phyloP scores from a whole-genome alignment of 2,797 vertebrate species.

The Pipistrellus pipistrellus region DNA sequence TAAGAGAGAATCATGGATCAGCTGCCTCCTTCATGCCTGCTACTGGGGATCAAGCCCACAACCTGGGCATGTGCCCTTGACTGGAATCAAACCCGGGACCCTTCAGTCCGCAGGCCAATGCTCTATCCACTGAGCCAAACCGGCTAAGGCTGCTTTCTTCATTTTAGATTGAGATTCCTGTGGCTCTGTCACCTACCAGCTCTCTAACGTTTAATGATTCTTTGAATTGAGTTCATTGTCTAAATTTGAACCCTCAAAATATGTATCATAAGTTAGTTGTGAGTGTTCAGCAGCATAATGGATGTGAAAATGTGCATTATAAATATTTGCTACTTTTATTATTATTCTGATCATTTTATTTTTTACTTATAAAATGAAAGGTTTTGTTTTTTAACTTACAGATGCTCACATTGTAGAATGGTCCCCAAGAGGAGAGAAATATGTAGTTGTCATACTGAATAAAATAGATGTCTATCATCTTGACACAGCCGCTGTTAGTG shows the following conservation, averaged over 20 bases:
- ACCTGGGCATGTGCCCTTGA: too few species aligned
- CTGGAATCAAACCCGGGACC: too few species aligned
- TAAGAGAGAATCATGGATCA: too few species aligned
- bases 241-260: slow-evolving; percentile 11
- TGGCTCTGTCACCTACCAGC: neutral
- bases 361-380: neutral
- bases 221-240: neutral
- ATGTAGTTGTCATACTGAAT: slow-evolving; percentile 91
- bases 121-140: too few species aligned
- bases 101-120: too few species aligned
- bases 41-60: too few species aligned
- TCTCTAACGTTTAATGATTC: neutral
- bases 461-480: slow-evolving; percentile 93
- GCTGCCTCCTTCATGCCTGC: too few species aligned
- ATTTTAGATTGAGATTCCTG: neutral
- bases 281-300: neutral
- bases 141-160: too few species aligned
- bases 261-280: neutral
- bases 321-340: slow-evolving; percentile 5
- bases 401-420: slow-evolving; percentile 96
- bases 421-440: slow-evolving; percentile 95
- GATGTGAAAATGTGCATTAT: neutral
- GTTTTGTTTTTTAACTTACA: slow-evolving; percentile 80
- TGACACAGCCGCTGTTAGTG: slow-evolving; percentile 92
- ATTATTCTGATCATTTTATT: neutral